Evolutionary conservation across 2,113 vertebrate species (phyloP), one percentile per base, ranked within the genome.

Genomic region (Urocolius indicus): DNA sequence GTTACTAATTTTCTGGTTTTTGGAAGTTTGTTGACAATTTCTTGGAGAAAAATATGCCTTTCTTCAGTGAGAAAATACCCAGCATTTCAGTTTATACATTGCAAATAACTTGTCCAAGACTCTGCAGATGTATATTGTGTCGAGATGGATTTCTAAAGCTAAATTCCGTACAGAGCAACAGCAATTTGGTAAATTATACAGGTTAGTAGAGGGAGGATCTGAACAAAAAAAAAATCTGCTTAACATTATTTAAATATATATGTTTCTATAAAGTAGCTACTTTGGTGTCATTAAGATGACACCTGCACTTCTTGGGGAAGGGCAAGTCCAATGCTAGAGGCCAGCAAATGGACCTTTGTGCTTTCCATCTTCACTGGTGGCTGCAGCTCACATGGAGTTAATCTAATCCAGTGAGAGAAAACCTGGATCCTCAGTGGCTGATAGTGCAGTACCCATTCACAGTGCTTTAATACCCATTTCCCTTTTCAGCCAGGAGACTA

Each of bases 171-270:
- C 65, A 88, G 72, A 89, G 52, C 74, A 91, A 80, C 14, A 71
- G 41, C 73, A 77, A 43, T 58, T 90, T 73, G 46, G 49, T 93
- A 87, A 93, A 90, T 65, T 75, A 67, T 57, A 83, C 57, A 62
- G 0, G 61, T 90, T 75, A 96, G n/a, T 38, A 66, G 32, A 78
- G 32, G 68, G 69, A 12, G 43, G 46, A 79, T 13, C 78, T 83
- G 68, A 89, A 89, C 92, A 0, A 3, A 78, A 86, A 86, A 75
- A 19, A 89, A 89, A 89, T 52, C 82, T 93, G 46, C 51, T 95
- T 87, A 66, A 52, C 16, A 30, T 83, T 90, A 93, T 91, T 95
- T 94, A 74, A 91, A 89, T 82, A 41, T 62, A 34, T 58, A 59
- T 43, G 3, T 94, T 89, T 85, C 49, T 84, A 65, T 73, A 87